These are phyloP conservation scores for Oryzias dopingdopingensis DNA, from an alignment of 2,797 vertebrate species.

Conservation along the genomic window DNA sequence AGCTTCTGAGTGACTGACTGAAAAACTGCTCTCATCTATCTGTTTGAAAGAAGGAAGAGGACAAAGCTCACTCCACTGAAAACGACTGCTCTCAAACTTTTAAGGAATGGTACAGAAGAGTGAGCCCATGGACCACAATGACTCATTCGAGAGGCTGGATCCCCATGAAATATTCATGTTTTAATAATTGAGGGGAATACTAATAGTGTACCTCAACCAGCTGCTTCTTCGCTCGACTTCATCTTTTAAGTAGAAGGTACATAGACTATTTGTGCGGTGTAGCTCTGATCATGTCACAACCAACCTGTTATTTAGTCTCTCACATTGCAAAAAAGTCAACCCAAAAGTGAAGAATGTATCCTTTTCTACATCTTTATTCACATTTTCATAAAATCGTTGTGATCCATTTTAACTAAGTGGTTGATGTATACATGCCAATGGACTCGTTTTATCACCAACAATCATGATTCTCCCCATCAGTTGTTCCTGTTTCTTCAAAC, in stretches of 20 bases:
- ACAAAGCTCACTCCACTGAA: slow-evolving; percentile 10
- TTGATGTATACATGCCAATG: too few relatives aligned
- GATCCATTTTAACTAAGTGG: too few relatives aligned
- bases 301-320: too few relatives aligned
- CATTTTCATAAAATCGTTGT: too few relatives aligned
- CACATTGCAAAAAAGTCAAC: too few relatives aligned
- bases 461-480: too few relatives aligned
- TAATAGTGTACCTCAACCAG: slow-evolving; percentile 21
- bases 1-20: not conserved
- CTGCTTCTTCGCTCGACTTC: slow-evolving; percentile 10
- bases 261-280: not conserved
- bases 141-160: slow-evolving; percentile 23
- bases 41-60: slow-evolving; percentile 11
- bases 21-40: not conserved
- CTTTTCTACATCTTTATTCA: too few relatives aligned
- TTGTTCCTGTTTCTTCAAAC: too few relatives aligned
- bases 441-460: too few relatives aligned
- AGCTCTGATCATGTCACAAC: too few relatives aligned
- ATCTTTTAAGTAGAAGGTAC: not conserved
- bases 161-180: slow-evolving; percentile 31
- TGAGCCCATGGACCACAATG: slow-evolving; percentile 16
- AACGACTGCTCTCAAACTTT: slow-evolving; percentile 16
- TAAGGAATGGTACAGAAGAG: slow-evolving; percentile 9
- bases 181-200: slow-evolving; percentile 32
- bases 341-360: too few relatives aligned